Evolutionary conservation across 2,113 vertebrate species (phyloP), one percentile per base, ranked within the genome.

Genomic region (Circaetus gallicus): DNA sequence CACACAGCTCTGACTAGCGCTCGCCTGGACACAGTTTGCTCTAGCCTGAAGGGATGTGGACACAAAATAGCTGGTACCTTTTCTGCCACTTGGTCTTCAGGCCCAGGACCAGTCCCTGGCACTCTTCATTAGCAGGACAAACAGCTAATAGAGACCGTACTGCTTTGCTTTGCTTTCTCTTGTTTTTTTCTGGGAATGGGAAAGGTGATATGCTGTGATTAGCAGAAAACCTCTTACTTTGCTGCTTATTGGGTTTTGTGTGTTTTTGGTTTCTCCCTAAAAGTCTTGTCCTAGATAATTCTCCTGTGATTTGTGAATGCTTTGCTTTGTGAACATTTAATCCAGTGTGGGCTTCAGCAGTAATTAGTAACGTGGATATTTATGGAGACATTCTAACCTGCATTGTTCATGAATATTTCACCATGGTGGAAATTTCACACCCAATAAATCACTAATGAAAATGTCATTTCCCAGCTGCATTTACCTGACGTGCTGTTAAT

Each of bases 391-490:
- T 74, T 93, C 95, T 98, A 97, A 92, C 94, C 96, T 88, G 84
- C 73, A 96, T 97, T 97, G 95, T 98, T 98, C 93, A 93, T 95
- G 96, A 98, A 97, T 96, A 93, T 97, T 97, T 97, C 91, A 96
- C 97, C 82, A 17, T 72, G 90, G 97, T 96, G 83, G 91, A 97
- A 97, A 98, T 98, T 98, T 98, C 97, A 98, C 96, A 98, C 97
- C 86, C 86, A 94, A 97, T 98, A 98, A 98, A 98, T 97, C 96
- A 97, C 98, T 98, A 98, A 98, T 98, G 98, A 98, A 98, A 98
- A 98, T 98, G 98, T 98, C 98, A 97, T 98, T 98, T 98, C 98
- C 97, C 97, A 96, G 93, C 96, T 97, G 97, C 97, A 97, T 97
- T 98, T 98, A 98, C 97, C 98, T 98, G 98, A 96, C 49, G 8